phyloP scores from a whole-genome alignment of 2,797 vertebrate species.

The Antrozous pallidus region DNA sequence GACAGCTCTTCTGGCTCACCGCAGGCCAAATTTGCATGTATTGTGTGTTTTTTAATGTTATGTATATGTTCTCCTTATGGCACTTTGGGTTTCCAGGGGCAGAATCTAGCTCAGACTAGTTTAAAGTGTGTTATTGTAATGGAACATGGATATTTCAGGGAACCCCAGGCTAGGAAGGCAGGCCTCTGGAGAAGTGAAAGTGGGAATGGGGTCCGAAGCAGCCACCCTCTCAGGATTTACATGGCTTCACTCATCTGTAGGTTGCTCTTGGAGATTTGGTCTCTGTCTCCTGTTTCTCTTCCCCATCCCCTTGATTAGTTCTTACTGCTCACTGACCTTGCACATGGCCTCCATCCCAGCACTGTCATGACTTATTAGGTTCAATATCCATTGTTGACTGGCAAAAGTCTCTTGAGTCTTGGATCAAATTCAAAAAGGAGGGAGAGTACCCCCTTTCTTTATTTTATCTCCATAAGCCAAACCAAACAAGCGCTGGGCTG shows the following conservation, averaged over 20 bases:
- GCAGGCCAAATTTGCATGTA: background rate
- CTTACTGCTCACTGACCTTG: slow-evolving; percentile 33
- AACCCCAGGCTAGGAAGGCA: background rate
- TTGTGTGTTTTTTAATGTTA: background rate
- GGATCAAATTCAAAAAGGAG: slow-evolving; percentile 15
- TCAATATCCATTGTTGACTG: background rate
- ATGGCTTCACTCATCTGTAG: background rate
- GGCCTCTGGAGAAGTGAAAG: background rate
- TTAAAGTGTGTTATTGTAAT: background rate
- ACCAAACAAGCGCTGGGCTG: background rate
- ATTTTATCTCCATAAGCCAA: slow-evolving; percentile 4
- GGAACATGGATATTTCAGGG: background rate
- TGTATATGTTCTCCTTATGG: background rate
- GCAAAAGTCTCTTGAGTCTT: background rate
- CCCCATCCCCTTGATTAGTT: background rate
- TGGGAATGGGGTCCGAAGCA: background rate
- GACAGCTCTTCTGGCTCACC: background rate
- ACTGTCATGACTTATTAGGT: slow-evolving; percentile 4
- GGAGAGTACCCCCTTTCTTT: background rate
- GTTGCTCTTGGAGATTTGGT: background rate
- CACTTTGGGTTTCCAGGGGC: background rate
- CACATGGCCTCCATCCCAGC: background rate
- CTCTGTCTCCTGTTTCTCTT: background rate
- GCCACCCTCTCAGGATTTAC: background rate
- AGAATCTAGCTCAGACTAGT: background rate